These are phyloP conservation scores for Daboia siamensis DNA, from an alignment of 2,113 vertebrate species.

Conservation along the genomic window DNA sequence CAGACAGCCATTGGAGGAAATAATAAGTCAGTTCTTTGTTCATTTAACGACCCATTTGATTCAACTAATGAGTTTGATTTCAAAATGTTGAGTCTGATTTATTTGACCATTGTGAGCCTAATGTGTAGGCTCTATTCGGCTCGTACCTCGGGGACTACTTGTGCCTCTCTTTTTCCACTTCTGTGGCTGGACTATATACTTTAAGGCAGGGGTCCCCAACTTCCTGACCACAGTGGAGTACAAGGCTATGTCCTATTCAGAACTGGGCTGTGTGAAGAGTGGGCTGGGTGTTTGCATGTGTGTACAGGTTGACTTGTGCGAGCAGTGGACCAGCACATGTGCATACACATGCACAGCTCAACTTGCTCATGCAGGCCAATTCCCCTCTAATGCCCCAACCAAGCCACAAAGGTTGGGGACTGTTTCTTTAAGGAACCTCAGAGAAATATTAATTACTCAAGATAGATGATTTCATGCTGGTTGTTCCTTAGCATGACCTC, in stretches of 20 bases:
- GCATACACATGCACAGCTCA: rapidly evolving
- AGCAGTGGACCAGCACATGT: background rate
- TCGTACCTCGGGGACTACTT: too few relatives aligned
- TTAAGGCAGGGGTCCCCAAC: background rate
- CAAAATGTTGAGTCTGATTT: too few relatives aligned
- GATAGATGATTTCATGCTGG: background rate
- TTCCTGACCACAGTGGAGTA: rapidly evolving
- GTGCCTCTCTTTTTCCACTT: background rate
- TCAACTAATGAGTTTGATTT: too few relatives aligned
- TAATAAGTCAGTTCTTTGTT: too few relatives aligned
- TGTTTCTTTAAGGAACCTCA: background rate
- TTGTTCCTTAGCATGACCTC: background rate
- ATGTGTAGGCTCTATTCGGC: too few relatives aligned
- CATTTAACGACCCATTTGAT: too few relatives aligned
- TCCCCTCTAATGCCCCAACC: too few relatives aligned
- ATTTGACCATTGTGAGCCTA: too few relatives aligned
- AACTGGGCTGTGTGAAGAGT: rapidly evolving
- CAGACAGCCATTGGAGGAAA: too few relatives aligned
- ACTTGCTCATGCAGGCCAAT: background rate
- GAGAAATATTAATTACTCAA: background rate
- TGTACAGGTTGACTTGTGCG: background rate
- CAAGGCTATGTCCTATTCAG: background rate
- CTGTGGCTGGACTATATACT: background rate
- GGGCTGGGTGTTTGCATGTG: background rate
- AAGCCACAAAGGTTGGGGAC: background rate